Evolutionary conservation across 2,888 invertebrate genomes (phyloP), one percentile per base, ranked within the genome.

Genomic region (Caradrina kadenii): DNA sequence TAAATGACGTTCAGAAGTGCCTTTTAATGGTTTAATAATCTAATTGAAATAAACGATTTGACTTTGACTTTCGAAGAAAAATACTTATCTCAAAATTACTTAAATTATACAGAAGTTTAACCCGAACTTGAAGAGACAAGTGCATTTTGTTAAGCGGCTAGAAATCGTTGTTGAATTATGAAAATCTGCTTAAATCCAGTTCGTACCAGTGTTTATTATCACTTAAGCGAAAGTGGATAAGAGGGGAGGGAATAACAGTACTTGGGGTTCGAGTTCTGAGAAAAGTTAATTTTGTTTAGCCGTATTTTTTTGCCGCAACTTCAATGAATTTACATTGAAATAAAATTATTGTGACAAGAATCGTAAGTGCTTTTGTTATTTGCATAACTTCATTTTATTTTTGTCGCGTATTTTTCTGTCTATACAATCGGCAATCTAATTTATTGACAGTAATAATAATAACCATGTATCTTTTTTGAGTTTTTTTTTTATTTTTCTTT

Each of bases 151-250:
- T 61, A 39, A 60, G 58, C 22, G 48, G 21, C 39, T 53, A 56
- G 60, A 76, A 75, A 69, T 66, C 50, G 50, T 56, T 49, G 62
- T 71, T 17, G 26, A 69, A 69, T 80, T 77, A 71, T 77, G 67
- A 65, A 73, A 72, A 80, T 77, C 70, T 49, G n/a, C 35, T 19
- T 22, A 61, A 76, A 76, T 70, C 81, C 66, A 63, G 61, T 75
- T 67, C 53, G 35, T n/a, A 69, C 58, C 39, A 63, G 58, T 82
- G 70, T 80, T 82, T 82, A 73, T 70, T 77, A 75, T 82, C 63
- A 73, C 77, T 82, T 69, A 56, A 73, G 35, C 68, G 61, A 58
- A 80, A 73, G 65, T 68, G 65, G 70, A 67, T 71, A 39, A 80
- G 53, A 13, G 39, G 21, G 31, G 19, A 52, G 10, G 39, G 55